Conservation (phyloP, 2,113 vertebrate species). For the Leptocoma aspasia region DNA sequence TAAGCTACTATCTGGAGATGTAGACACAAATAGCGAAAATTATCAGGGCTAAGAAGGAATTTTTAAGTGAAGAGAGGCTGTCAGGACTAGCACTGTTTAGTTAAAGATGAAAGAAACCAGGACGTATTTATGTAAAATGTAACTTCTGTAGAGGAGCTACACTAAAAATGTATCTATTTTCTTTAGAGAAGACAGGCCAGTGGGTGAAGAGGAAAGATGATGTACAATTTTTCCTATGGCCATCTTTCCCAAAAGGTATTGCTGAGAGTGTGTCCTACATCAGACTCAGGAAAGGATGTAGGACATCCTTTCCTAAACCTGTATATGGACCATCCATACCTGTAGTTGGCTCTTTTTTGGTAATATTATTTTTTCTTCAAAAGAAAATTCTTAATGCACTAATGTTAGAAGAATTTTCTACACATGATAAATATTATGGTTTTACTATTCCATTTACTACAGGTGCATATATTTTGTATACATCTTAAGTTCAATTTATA, state of each 20-base stretch:
- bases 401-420: background rate
- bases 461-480: background rate
- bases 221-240: background rate
- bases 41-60: background rate
- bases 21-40: background rate
- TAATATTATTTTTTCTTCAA: background rate
- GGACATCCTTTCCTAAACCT: no score
- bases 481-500: background rate
- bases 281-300: background rate
- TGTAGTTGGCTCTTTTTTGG: background rate
- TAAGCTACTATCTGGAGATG: background rate
- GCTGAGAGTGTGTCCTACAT: rapidly evolving
- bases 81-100: background rate
- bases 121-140: background rate
- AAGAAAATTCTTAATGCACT: background rate
- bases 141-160: background rate
- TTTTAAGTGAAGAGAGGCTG: background rate
- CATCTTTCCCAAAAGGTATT: background rate
- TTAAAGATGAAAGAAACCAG: background rate
- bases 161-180: background rate
- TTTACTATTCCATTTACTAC: background rate
- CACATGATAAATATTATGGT: background rate
- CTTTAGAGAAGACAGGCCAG: background rate
- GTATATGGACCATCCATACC: background rate
- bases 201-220: background rate